Evolutionary conservation across 2,797 vertebrate species (phyloP).

Genomic region (Chromobotia macracanthus): DNA sequence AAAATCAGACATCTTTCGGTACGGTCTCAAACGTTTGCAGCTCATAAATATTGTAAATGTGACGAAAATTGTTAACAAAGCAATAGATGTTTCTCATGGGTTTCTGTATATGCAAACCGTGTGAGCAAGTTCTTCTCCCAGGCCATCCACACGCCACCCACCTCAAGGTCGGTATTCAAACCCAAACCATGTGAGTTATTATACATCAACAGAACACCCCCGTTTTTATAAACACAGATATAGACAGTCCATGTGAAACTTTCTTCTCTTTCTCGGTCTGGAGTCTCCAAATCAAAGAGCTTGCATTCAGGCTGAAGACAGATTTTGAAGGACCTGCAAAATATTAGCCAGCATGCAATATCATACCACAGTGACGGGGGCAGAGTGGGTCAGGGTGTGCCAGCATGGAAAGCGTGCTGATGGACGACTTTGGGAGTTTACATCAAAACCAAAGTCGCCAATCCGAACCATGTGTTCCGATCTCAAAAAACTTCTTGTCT

Average conservation of each 20-base stretch:
- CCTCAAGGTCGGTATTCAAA: constrained; percentile 74
- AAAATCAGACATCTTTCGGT: constrained; percentile 14
- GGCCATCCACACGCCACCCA: constrained; percentile 71
- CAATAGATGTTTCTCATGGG: constrained; percentile 53
- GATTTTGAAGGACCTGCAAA: constrained; percentile 64
- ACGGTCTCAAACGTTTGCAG: not conserved
- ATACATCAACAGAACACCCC: constrained; percentile 65
- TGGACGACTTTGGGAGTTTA: constrained; percentile 29
- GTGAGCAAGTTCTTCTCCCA: constrained; percentile 72
- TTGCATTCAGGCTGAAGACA: constrained; percentile 63
- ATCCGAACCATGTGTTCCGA: constrained; percentile 36
- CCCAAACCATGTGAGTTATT: constrained; percentile 65
- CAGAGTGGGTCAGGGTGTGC: constrained; percentile 65
- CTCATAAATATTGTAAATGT: not conserved
- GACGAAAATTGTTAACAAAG: constrained; percentile 41
- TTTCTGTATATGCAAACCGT: constrained; percentile 69
- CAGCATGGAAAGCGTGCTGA: constrained; percentile 42
- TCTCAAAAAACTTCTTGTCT: constrained; percentile 27
- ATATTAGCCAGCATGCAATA: constrained; percentile 63
- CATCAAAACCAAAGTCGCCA: constrained; percentile 22
- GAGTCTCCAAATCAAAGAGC: constrained; percentile 66
- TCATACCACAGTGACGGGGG: constrained; percentile 54
- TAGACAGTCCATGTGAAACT: constrained; percentile 58
- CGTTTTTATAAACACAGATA: constrained; percentile 68
- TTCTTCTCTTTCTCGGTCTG: constrained; percentile 23